Base-by-base conservation (phyloP, 1,140 invertebrate genomes). In the Cherax quadricarinatus region DNA sequence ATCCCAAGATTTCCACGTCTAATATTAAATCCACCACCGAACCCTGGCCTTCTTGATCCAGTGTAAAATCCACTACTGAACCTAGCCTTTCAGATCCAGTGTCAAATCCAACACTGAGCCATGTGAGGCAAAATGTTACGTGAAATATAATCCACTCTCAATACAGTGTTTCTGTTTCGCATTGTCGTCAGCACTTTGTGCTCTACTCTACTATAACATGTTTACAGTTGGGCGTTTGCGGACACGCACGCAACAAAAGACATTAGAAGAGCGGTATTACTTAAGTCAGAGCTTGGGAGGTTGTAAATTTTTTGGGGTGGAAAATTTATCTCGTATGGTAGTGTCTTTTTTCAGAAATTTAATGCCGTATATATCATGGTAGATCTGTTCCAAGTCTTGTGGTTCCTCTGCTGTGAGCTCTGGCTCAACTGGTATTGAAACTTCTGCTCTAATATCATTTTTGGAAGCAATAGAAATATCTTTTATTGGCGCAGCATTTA, bases 291-390 rank as follows among this genome's bases (percentile, higher is more conserved):
- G 12, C 18, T 21, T 66, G 16, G 62, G 62, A 66, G 21, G 62
- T 21, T 66, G 14, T 18, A 66, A 18, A 18, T 66, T 66, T 66
- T 66, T 66, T 18, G 62, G 62, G 18, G 62, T 18, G 5, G 62
- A 21, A 14, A 21, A 21, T 66, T 66, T 16, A 5, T 66, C 53
- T 5, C 9, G 53, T 4, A 14, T 14, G 5, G 14, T 18, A 5
- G 62, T 6, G 18, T 66, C 62, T 16, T 66, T 66, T 5, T 16
- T 21, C 2, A 18, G 62, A 73, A 79, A 75, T 30, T 88, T 79
- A 57, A 88, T 79, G 86, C 86, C 86, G 51, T 88, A 88, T 53
- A 88, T 88, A 24, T 88, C 86, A 53, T 79, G 51, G 57, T 88
- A 88, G 7, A 88, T 41, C 73, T 88, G 73, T 18, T 53, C 86